phyloP scores from a whole-genome alignment of 2,888 invertebrate genomes.

The Alloscopus bannaensis region DNA sequence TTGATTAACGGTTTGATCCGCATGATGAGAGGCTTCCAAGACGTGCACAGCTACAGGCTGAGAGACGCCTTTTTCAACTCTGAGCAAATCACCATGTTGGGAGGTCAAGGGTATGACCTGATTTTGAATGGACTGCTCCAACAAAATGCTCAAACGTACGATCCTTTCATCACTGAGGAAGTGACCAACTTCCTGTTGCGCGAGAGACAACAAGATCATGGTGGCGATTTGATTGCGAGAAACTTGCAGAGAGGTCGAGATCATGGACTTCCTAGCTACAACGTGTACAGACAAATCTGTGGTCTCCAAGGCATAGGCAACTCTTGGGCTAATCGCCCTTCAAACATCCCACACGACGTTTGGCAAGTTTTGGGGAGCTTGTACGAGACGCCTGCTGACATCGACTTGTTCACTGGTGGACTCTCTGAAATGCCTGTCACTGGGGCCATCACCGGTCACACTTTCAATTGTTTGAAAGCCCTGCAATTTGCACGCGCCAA shows the following conservation, averaged over 20 bases:
- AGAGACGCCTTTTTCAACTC: constrained; percentile 70
- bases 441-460: constrained; percentile 90
- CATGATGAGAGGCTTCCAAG: constrained; percentile 67
- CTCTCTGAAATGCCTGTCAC: constrained; percentile 86
- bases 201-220: constrained; percentile 64
- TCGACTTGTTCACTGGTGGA: constrained; percentile 91
- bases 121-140: constrained; percentile 69
- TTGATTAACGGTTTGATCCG: constrained; percentile 69
- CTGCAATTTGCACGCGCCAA: constrained; percentile 69
- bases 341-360: constrained; percentile 69
- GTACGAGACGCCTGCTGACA: constrained; percentile 77
- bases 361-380: constrained; percentile 69
- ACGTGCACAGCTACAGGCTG: constrained; percentile 63
- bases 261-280: constrained; percentile 70
- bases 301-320: constrained; percentile 64
- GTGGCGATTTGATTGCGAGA: constrained; percentile 70
- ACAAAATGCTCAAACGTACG: constrained; percentile 71
- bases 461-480: constrained; percentile 87
- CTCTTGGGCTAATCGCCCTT: constrained; percentile 64
- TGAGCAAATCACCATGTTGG: constrained; percentile 66
- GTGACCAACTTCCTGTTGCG: constrained; percentile 70
- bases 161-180: constrained; percentile 71
- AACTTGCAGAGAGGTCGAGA: constrained; percentile 67
- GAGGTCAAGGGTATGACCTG: constrained; percentile 70
- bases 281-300: constrained; percentile 70